phyloP scores from a whole-genome alignment of 2,888 invertebrate genomes.

The Sinopyrophorus schimmeli region DNA sequence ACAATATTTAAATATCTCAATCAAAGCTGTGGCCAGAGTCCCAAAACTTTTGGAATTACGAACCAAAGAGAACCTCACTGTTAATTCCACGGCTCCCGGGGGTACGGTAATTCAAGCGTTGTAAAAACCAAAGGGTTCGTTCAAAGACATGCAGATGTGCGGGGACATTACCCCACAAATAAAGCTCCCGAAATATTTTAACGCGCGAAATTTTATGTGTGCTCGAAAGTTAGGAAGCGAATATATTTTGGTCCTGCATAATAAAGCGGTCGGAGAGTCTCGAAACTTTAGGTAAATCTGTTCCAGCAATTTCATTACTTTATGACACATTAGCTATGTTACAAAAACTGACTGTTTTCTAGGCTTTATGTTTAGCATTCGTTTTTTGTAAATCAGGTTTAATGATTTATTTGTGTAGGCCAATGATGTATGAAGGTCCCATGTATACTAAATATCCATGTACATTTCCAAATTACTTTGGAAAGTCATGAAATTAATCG shows the following conservation, averaged over 20 bases:
- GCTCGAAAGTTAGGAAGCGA: conserved; percentile 36
- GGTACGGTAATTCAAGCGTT: conserved; percentile 45
- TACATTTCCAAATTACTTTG: no score
- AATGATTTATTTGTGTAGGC: no score
- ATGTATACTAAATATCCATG: no score
- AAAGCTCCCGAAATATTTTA: conserved; percentile 38
- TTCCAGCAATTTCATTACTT: conserved; percentile 22
- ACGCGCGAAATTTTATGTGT: conserved; percentile 36
- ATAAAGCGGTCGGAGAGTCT: conserved; percentile 30
- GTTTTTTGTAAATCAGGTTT: no score
- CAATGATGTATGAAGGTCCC: no score
- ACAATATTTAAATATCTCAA: conserved; percentile 36
- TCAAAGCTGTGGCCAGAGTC: conserved; percentile 41
- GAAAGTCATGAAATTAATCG: no score
- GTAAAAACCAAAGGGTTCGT: conserved; percentile 47
- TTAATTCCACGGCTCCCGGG: conserved; percentile 46
- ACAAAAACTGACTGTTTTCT: conserved; percentile 6
- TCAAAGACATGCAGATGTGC: conserved; percentile 49
- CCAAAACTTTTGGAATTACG: conserved; percentile 33
- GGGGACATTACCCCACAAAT: conserved; percentile 35
- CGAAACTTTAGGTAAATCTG: conserved; percentile 30
- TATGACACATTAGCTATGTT: conserved; percentile 5
- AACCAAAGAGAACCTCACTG: conserved; percentile 36
- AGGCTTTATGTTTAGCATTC: no score
- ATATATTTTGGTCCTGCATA: conserved; percentile 33